Evolutionary conservation across 2,888 invertebrate genomes (phyloP).

Genomic region (Apamea anceps): DNA sequence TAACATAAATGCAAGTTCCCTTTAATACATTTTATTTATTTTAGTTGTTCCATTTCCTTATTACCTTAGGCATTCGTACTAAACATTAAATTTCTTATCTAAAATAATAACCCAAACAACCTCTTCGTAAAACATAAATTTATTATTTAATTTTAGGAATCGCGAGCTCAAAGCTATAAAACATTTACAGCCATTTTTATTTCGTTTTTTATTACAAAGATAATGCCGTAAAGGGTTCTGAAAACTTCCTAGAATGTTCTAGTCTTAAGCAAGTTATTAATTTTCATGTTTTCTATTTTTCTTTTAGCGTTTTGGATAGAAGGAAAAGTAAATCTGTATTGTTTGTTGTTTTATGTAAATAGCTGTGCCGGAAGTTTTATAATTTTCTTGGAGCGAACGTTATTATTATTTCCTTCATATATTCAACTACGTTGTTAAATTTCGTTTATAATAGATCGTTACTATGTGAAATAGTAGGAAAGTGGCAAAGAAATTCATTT

Average conservation of each 20-base stretch:
- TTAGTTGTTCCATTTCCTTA: neutral
- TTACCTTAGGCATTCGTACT: neutral
- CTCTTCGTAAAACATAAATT: constrained; percentile 56
- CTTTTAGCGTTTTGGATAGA: neutral
- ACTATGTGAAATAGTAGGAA: neutral
- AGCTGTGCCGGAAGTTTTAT: too few relatives aligned
- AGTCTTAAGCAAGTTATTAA: constrained; percentile 50
- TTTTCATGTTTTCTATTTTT: constrained; percentile 22
- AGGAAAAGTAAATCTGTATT: neutral
- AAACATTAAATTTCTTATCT: constrained; percentile 32
- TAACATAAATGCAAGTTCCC: neutral
- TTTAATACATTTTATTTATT: neutral
- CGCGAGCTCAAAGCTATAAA: constrained; percentile 58
- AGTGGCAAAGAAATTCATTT: too few relatives aligned
- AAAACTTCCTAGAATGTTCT: constrained; percentile 46
- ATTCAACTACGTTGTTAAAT: neutral
- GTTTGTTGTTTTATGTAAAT: neutral
- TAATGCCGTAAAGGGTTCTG: constrained; percentile 59
- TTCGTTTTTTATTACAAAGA: constrained; percentile 63
- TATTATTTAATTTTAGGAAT: constrained; percentile 67
- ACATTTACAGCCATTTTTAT: constrained; percentile 65
- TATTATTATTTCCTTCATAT: neutral
- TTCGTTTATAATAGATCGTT: neutral
- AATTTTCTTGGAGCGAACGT: neutral
- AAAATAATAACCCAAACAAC: constrained; percentile 34